phyloP scores from a whole-genome alignment of 2,888 invertebrate species.

The Noctua comes region DNA sequence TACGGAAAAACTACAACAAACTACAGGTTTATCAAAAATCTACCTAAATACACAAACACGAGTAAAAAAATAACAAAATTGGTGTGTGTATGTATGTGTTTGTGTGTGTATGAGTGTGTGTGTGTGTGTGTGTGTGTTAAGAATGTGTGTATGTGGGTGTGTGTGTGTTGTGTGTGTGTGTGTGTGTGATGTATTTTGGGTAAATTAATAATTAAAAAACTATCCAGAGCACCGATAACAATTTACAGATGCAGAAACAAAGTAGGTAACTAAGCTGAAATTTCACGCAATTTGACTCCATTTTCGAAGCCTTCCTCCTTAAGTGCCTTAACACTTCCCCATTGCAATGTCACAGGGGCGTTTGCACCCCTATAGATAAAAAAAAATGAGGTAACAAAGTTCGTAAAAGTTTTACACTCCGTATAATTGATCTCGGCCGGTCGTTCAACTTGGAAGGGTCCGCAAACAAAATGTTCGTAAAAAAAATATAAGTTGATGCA shows the following conservation, averaged over 20 bases:
- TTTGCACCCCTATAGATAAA: conserved; percentile 34
- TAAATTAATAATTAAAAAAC: not conserved
- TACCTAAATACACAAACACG: no score
- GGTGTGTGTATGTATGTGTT: no score
- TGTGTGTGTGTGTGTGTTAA: no score
- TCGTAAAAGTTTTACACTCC: conserved; percentile 55
- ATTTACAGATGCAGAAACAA: not conserved
- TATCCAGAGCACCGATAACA: not conserved
- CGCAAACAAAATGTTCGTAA: conserved; percentile 66
- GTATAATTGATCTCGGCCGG: conserved; percentile 61
- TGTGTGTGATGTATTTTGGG: not conserved
- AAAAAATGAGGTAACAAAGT: conserved; percentile 53
- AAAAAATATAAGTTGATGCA: conserved; percentile 80
- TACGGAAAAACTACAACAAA: no score
- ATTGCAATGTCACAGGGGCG: conserved; percentile 45
- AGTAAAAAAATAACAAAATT: no score
- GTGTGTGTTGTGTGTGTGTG: no score
- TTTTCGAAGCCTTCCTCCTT: conserved; percentile 28
- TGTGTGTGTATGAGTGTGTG: no score
- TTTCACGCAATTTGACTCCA: conserved; percentile 29
- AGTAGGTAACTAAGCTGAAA: not conserved
- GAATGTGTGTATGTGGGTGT: no score
- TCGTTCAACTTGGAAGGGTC: conserved; percentile 50
- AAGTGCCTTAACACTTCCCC: conserved; percentile 37
- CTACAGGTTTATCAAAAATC: not conserved